Percentiles rank a stretch among this genome's conserved stretches.
Evolutionary conservation across 2,113 vertebrate species (phyloP).

Genomic region (Equus przewalskii): DNA sequence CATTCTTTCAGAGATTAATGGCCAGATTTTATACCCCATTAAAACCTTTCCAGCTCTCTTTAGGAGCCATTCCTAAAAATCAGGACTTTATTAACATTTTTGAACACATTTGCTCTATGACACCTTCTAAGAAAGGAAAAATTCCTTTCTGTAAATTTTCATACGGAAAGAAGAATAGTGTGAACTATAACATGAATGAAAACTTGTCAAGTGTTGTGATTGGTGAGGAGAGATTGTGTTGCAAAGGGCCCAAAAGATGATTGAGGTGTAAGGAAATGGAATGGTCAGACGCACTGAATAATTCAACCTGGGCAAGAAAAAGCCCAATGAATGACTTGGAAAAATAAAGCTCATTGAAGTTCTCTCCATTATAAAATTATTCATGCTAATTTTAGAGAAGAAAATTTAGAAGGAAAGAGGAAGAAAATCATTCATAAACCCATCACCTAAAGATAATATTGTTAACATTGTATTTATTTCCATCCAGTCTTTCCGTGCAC

Average conservation of each 20-base stretch:
- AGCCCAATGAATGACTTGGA: background rate
- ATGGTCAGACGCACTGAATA: background rate
- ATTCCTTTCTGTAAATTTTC: constrained; percentile 17
- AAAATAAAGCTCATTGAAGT: background rate
- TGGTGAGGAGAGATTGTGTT: background rate
- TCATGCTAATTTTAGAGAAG: background rate
- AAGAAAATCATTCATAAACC: background rate
- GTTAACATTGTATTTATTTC: background rate
- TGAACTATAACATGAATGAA: background rate
- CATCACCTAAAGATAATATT: background rate
- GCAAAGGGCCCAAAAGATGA: background rate
- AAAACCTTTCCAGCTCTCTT: constrained; percentile 56
- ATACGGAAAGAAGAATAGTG: background rate
- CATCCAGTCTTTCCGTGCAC: background rate
- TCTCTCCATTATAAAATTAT: background rate
- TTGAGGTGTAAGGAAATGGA: background rate
- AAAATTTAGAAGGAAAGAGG: background rate
- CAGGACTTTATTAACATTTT: constrained; percentile 49
- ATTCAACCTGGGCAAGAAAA: background rate
- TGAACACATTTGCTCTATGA: constrained; percentile 46
- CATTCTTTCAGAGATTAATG: constrained; percentile 75
- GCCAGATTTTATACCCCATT: constrained; percentile 61
- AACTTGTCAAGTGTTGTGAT: background rate
- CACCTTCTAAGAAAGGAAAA: constrained; percentile 33
- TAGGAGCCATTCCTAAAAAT: constrained; percentile 64